Base-by-base conservation (phyloP, 2,888 invertebrate genomes). In the Andrena minutula region DNA sequence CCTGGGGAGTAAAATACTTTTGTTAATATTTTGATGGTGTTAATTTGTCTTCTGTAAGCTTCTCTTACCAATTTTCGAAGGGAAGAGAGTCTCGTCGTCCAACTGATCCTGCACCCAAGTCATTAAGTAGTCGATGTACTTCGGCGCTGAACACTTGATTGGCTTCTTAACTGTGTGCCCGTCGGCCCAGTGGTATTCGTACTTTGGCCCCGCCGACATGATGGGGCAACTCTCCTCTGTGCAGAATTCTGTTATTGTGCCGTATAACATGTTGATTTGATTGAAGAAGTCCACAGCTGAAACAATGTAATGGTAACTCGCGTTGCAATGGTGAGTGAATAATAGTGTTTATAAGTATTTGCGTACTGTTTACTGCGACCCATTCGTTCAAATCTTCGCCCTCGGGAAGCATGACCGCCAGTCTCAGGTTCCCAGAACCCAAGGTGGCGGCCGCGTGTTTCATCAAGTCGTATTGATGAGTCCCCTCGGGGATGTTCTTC, bases 151-250 rank as follows among this genome's bases (percentile, higher is more conserved):
- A 95, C 99, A 99, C 95, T 99, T 99, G 91, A 99, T 99, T 60
- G 99, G 99, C 94, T 99, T 99, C 94, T 99, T 98, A 32, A 99
- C 98, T 0, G 98, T 98, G 92, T 98, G 98, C 0, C 99, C 99
- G 94, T 99, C 99, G 0, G 99, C 99, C 99, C 99, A 99, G 94
- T 99, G 99, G 95, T 99, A 99, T 95, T 99, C 99, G 94, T 99
- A 99, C 95, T 99, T 99, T 85, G 99, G 99, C 60, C 99, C 99
- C 16, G 99, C 99, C 10, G 99, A 99, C 99, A 99, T 99, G 89
- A 99, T 99, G 10, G 98, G 97, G 94, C 99, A 99, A 87, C 98
- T 98, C 92, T 99, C 98, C 94, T 99, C 99, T 3, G 99, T 99
- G 94, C 99, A 99, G 95, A 99, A 99, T 95, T 99, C 99, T n/a